A percentile compares a stretch with the other conserved stretches of the same genome.
Evolutionary conservation across 2,113 vertebrate species (phyloP).

Genomic region (Heteronetta atricapilla): DNA sequence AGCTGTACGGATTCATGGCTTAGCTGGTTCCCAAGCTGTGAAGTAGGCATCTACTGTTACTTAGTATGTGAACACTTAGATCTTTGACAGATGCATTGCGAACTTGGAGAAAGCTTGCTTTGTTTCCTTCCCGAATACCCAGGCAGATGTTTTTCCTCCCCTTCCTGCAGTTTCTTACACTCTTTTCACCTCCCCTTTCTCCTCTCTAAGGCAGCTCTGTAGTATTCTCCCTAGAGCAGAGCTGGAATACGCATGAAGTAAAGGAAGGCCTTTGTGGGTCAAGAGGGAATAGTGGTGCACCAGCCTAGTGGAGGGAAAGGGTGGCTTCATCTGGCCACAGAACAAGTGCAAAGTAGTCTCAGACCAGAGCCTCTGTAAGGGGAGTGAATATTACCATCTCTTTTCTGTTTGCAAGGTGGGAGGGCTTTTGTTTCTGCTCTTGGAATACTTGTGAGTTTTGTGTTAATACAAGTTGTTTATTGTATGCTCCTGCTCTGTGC

Average conservation of each 20-base stretch:
- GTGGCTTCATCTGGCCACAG: background rate
- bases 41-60: conserved; percentile 36
- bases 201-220: conserved; percentile 28
- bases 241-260: background rate
- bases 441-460: background rate
- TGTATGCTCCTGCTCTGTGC: background rate
- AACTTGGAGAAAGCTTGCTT: conserved; percentile 46
- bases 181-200: background rate
- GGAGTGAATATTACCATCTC: background rate
- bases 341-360: background rate
- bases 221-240: background rate
- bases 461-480: background rate
- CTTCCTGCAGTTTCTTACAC: conserved; percentile 25
- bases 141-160: conserved; percentile 11
- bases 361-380: background rate
- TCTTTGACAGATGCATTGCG: background rate
- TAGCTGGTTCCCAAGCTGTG: background rate
- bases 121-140: background rate
- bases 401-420: background rate
- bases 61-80: background rate
- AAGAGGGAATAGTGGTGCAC: background rate
- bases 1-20: background rate
- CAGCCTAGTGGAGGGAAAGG: background rate
- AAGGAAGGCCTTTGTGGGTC: background rate
- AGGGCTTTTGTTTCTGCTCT: background rate